Evolutionary conservation across 2,888 invertebrate genomes (phyloP), one percentile per base, ranked within the genome.

Genomic region (Koerneria pararmatus): DNA sequence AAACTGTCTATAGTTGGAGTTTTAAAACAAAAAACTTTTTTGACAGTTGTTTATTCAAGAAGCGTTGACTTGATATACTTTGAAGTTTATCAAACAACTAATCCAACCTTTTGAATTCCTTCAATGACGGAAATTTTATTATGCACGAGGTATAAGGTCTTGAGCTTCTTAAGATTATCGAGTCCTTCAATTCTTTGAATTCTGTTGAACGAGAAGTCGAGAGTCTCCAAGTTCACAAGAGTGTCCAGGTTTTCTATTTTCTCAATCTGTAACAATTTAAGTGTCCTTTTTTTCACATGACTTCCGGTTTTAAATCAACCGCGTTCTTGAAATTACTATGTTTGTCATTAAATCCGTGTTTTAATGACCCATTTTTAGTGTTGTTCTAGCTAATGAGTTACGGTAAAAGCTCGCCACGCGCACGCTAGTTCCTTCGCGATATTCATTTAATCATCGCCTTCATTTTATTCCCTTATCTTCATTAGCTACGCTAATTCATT

Each of bases 201-300:
- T 65, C 95, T 89, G 86, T 98, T 98, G 85, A 94, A 97, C 2
- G 97, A 97, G 35, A 99, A 84, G 85, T 99, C 98, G 71, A 98
- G 86, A 69, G 87, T 92, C 92, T 93, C 90, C 63, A 99, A 87
- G 86, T 95, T 94, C 1, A 90, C 89, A 15, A 99, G 88, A 11
- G 88, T 84, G 67, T 91, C 91, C 69, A 99, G 86, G 84, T 93
- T 94, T 85, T 95, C 95, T 75, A 99, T 92, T 74, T 89, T 88
- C 29, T 48, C 56, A 31, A 65, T 62, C 62, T 62, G 27, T 19
- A 34, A 58, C 24, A 5, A 58, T 22, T 35, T 41, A 58, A 15
- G 34, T 58, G 6, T 5, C 46, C n/a, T n/a, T 35, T 6, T 37
- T 5, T 37, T n/a, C 8, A 11, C 5, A 15, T 6, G 37, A 58